phyloP scores from a whole-genome alignment of 2,888 invertebrate species.

The Cetonia aurata region DNA sequence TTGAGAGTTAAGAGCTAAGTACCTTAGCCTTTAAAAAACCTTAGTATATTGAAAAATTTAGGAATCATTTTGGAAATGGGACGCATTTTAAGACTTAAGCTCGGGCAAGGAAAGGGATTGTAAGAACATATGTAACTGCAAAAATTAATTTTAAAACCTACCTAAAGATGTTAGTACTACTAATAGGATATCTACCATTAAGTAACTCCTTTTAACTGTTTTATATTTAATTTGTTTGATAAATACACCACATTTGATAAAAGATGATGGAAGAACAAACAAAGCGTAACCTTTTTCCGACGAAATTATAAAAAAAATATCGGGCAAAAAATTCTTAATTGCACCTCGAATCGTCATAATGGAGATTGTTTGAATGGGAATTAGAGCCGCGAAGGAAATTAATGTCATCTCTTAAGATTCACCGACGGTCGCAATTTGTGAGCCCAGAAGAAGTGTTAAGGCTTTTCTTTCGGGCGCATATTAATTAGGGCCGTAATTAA shows the following conservation, averaged over 20 bases:
- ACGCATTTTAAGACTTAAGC: too few relatives aligned
- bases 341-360: constrained; percentile 4
- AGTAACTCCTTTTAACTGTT: too few relatives aligned
- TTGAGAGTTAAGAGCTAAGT: too few relatives aligned
- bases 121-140: too few relatives aligned
- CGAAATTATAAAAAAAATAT: neutral
- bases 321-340: constrained; percentile 8
- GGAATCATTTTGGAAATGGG: too few relatives aligned
- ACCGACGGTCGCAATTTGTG: constrained; percentile 13
- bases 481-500: constrained; percentile 16
- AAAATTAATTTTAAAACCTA: too few relatives aligned
- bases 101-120: too few relatives aligned
- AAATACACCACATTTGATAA: neutral
- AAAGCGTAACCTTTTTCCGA: neutral
- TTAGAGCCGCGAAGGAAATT: constrained; percentile 13
- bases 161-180: too few relatives aligned
- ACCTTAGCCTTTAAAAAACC: too few relatives aligned
- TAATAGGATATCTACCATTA: too few relatives aligned
- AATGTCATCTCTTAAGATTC: constrained; percentile 10
- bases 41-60: too few relatives aligned
- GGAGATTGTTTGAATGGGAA: constrained; percentile 19
- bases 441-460: constrained; percentile 11
- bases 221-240: neutral
- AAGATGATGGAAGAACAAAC: neutral
- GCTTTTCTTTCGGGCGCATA: neutral